These are phyloP conservation scores for Drosophila arawakana DNA, from an alignment of 1,140 invertebrate genomes.

Conservation along the genomic window DNA sequence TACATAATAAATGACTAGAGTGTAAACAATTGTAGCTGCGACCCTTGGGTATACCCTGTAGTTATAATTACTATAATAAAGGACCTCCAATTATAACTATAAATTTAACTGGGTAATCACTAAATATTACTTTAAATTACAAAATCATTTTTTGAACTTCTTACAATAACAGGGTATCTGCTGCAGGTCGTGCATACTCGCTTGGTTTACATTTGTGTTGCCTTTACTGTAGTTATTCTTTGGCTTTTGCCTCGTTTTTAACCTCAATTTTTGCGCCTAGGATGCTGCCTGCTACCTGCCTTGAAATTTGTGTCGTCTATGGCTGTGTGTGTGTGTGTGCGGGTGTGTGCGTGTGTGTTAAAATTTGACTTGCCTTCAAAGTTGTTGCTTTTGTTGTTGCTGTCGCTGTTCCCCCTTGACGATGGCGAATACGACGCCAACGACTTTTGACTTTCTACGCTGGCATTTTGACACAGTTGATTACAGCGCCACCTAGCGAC, in stretches of 20 bases:
- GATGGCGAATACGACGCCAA: slow-evolving; percentile 55
- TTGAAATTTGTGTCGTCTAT: slow-evolving; percentile 54
- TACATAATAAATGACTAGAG: background rate
- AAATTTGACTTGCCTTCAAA: slow-evolving; percentile 63
- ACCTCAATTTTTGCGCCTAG: slow-evolving; percentile 68
- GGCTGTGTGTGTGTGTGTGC: slow-evolving; percentile 6
- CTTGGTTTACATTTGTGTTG: slow-evolving; percentile 26
- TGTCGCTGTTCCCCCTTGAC: slow-evolving; percentile 56
- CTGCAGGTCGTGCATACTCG: slow-evolving; percentile 18
- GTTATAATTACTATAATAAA: background rate
- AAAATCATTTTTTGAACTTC: background rate
- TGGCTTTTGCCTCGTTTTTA: slow-evolving; percentile 60
- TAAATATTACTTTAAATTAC: background rate
- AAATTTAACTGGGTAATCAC: too few species aligned
- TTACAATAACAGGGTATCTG: background rate
- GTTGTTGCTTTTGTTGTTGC: slow-evolving; percentile 10
- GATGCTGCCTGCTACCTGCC: slow-evolving; percentile 66
- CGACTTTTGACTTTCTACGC: slow-evolving; percentile 71
- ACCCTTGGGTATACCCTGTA: background rate
- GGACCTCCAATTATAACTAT: too few species aligned
- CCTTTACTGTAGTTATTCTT: slow-evolving; percentile 46
- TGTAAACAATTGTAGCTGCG: too few species aligned
- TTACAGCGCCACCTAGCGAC: slow-evolving; percentile 76
- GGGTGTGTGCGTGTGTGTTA: slow-evolving; percentile 46
- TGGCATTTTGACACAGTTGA: slow-evolving; percentile 82